Evolutionary conservation across 2,113 vertebrate genomes (phyloP).

Genomic region (Corythoichthys intestinalis): DNA sequence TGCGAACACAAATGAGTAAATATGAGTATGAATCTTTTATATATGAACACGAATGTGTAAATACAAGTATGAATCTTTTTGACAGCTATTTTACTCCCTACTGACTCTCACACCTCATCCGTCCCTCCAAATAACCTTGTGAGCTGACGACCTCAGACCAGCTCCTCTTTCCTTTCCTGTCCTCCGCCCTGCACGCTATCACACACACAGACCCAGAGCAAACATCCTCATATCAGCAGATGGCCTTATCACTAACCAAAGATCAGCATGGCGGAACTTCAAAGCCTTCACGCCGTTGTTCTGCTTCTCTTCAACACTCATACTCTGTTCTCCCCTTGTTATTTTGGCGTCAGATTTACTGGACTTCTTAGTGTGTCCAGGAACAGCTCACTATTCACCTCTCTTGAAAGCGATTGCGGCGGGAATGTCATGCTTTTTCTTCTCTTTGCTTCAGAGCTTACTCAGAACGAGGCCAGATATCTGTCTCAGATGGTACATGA

Average conservation of each 20-base stretch:
- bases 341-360: constrained; percentile 1
- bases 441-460: constrained; percentile 31
- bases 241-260: constrained; percentile 48
- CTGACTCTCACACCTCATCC: constrained; percentile 58
- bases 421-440: constrained; percentile 7
- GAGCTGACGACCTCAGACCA: constrained; percentile 43
- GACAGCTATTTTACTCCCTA: constrained; percentile 7
- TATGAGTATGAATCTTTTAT: too few species aligned
- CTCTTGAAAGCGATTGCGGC: not conserved
- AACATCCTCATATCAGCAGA: constrained; percentile 58
- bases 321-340: not conserved
- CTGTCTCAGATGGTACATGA: constrained; percentile 21
- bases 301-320: constrained; percentile 6
- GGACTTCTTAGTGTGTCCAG: constrained; percentile 2
- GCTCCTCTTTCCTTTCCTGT: constrained; percentile 28
- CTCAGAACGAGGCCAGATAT: constrained; percentile 21
- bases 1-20: too few species aligned
- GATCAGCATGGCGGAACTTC: constrained; percentile 32
- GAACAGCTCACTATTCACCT: not conserved
- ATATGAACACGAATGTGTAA: too few species aligned
- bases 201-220: constrained; percentile 6
- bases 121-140: constrained; percentile 18
- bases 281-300: constrained; percentile 19
- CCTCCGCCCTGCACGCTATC: constrained; percentile 30
- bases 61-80: too few species aligned